Evolutionary conservation across 1,140 invertebrate genomes (phyloP).

Genomic region (Globodera rostochiensis): DNA sequence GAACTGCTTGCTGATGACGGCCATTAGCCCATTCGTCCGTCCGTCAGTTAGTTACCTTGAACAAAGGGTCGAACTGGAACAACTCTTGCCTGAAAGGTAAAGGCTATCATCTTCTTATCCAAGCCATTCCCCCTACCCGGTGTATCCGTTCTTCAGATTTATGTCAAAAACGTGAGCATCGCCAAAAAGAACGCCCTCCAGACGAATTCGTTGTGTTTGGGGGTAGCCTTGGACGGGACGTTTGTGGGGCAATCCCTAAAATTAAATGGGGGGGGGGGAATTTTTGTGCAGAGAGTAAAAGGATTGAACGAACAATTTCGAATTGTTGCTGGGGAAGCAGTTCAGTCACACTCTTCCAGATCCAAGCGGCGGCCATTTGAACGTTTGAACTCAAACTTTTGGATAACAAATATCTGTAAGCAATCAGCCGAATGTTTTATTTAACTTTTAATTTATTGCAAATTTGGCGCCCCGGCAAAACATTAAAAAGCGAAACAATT

Average conservation of each 20-base stretch:
- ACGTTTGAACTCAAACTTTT: not conserved
- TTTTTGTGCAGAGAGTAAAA: not conserved
- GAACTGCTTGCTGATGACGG: not conserved
- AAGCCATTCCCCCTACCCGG: not conserved
- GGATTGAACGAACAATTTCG: not conserved
- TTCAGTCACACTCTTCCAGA: constrained; percentile 4
- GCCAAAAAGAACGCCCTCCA: not conserved
- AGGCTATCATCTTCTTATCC: not conserved
- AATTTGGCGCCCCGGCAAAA: no score
- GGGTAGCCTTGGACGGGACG: not conserved
- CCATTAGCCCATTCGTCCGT: not conserved
- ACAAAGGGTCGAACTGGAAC: not conserved
- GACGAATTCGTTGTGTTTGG: not conserved
- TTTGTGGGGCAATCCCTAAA: not conserved
- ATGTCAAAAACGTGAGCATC: not conserved
- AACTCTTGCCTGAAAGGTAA: not conserved
- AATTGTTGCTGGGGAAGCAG: not conserved
- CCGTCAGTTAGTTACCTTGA: not conserved
- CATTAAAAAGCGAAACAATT: no score
- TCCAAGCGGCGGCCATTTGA: not conserved
- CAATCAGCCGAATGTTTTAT: no score
- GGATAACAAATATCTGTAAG: no score
- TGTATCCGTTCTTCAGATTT: constrained; percentile 5
- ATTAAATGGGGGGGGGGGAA: not conserved
- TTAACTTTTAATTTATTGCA: no score